These are phyloP conservation scores for Catocala nupta DNA, from an alignment of 2,888 invertebrate species.

Conservation along the genomic window DNA sequence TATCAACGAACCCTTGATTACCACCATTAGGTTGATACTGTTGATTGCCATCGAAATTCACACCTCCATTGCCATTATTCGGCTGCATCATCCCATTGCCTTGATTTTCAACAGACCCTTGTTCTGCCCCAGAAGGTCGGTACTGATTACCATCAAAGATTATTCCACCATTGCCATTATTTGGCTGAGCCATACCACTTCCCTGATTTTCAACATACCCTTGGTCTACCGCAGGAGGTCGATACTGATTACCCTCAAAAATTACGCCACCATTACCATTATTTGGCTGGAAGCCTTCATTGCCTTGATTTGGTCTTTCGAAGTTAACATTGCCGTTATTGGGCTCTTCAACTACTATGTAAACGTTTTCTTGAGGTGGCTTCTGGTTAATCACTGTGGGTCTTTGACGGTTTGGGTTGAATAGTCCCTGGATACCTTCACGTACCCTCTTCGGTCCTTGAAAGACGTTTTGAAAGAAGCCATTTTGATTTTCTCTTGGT, in stretches of 20 bases:
- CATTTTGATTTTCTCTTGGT: slow-evolving; percentile 53
- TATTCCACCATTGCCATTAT: background rate
- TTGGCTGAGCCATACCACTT: background rate
- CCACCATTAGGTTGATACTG: no score
- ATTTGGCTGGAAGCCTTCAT: slow-evolving; percentile 13
- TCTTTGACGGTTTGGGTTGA: slow-evolving; percentile 37
- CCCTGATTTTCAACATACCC: background rate
- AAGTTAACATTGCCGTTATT: slow-evolving; percentile 37
- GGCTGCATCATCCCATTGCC: background rate
- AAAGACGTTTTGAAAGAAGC: slow-evolving; percentile 39
- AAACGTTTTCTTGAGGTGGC: slow-evolving; percentile 7
- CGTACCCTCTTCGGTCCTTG: slow-evolving; percentile 52
- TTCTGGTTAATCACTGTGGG: slow-evolving; percentile 23
- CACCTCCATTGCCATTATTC: background rate
- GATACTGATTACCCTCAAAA: no score
- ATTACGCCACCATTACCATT: no score
- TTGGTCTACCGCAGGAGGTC: no score
- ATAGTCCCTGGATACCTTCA: slow-evolving; percentile 51
- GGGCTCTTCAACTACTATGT: slow-evolving; percentile 24
- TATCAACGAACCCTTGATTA: no score
- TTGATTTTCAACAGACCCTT: background rate
- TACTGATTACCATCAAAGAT: no score
- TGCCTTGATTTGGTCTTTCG: slow-evolving; percentile 6
- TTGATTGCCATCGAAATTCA: background rate
- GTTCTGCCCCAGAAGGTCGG: no score